phyloP scores from a whole-genome alignment of 2,113 vertebrate genomes.

The Esox niger region DNA sequence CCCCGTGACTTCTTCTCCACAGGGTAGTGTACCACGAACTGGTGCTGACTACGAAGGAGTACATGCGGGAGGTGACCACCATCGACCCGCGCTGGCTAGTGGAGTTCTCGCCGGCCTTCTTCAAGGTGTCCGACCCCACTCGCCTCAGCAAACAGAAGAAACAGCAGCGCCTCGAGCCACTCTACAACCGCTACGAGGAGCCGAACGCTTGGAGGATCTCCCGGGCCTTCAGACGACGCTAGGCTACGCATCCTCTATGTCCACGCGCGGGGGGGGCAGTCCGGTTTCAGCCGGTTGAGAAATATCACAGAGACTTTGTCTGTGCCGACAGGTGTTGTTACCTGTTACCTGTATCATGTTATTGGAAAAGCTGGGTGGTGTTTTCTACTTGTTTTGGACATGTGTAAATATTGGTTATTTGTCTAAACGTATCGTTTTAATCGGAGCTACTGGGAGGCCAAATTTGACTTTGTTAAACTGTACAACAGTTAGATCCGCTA shows the following conservation, averaged over 20 bases:
- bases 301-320: no score
- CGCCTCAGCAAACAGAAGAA: slow-evolving; percentile 99
- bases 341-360: no score
- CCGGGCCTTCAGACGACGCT: slow-evolving; percentile 88
- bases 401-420: slow-evolving; percentile 5
- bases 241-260: slow-evolving; percentile 13
- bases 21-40: slow-evolving; percentile 98
- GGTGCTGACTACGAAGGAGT: slow-evolving; percentile 97
- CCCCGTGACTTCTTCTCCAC: not conserved
- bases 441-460: not conserved
- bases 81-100: slow-evolving; percentile 98
- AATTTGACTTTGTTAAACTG: not conserved
- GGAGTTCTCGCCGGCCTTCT: slow-evolving; percentile 95
- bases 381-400: not conserved
- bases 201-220: slow-evolving; percentile 98
- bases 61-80: slow-evolving; percentile 98
- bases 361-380: no score
- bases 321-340: no score
- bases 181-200: slow-evolving; percentile 97
- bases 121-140: slow-evolving; percentile 96
- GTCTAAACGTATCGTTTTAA: not conserved
- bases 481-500: no score
- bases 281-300: not conserved
- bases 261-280: no score
- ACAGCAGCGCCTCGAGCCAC: slow-evolving; percentile 91